phyloP scores from a whole-genome alignment of 2,797 vertebrate species.

The Crax fasciolata region DNA sequence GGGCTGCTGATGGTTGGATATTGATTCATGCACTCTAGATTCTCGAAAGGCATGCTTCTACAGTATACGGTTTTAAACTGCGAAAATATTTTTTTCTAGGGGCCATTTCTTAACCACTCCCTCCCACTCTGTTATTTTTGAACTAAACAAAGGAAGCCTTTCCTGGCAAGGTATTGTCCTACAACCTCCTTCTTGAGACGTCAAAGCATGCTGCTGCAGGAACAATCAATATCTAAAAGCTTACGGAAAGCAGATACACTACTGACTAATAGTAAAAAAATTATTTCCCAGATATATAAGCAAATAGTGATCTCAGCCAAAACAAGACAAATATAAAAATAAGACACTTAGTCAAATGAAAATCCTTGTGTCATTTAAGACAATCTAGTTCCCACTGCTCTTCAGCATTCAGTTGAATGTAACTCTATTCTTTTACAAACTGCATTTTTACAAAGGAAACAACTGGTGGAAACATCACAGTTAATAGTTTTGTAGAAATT shows the following conservation, averaged over 20 bases:
- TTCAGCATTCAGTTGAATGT: neutral
- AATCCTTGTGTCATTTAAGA: neutral
- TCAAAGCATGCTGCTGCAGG: neutral
- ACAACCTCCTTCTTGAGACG: neutral
- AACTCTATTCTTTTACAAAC: neutral
- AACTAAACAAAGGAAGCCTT: neutral
- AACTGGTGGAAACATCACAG: neutral
- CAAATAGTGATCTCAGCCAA: neutral
- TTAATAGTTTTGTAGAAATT: neutral
- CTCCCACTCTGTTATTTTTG: neutral
- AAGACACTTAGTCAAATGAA: neutral
- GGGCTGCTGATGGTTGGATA: neutral
- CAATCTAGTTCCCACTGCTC: neutral
- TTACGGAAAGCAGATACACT: neutral
- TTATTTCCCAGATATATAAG: neutral
- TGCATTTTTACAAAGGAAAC: neutral
- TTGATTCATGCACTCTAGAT: conserved; percentile 3
- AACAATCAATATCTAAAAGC: neutral
- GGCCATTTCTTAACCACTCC: neutral
- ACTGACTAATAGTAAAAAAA: neutral
- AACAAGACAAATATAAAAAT: neutral
- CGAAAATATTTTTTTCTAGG: neutral
- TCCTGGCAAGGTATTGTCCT: neutral
- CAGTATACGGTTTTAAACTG: fast-evolving
- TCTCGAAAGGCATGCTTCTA: neutral